Evolutionary conservation across 2,888 invertebrate species (phyloP), one percentile per base, ranked within the genome.

Genomic region (Epirrhoe tristata): DNA sequence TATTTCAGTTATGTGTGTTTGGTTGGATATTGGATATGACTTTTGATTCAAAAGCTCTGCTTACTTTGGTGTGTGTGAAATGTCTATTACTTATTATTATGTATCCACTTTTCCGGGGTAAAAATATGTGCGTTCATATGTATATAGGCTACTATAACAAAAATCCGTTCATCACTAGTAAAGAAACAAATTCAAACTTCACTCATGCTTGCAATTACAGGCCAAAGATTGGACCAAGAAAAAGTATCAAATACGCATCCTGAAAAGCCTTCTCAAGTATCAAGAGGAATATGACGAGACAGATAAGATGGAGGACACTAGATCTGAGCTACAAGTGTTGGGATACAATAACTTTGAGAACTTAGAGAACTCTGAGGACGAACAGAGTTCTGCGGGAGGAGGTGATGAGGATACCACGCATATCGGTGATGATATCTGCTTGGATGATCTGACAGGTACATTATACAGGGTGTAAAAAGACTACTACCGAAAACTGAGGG

Each of bases 371-470:
- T 94, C 94, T 60, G 91, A 94, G 58, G 92, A 94, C 62, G 90
- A 93, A 7, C 86, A 91, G 53, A 94, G 94, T 14, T 93, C 93
- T 0, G 88, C 88, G 0, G 89, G 93, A 0, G 93, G 93, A 0
- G 87, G 86, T 0, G 93, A 94, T n/a, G 94, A 94, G n/a, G 94
- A 94, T 67, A 94, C 93, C 0, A 94, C 95, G 0, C 94, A 95
- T 71, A 94, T 96, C 74, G 97, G 96, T 0, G 95, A 95, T 66
- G 96, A 97, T 76, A 94, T 97, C 56, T 95, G 96, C 74, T 91
- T 97, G 52, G 96, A 96, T 39, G 95, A 96, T 74, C 91, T 97
- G 10, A 96, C 96, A 69, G 97, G 96, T 94, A 88, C n/a, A n/a
- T n/a, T n/a, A n/a, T n/a, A n/a, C n/a, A n/a, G n/a, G n/a, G n/a